These are phyloP conservation scores for Amaurobius ferox DNA, from an alignment of 2,888 invertebrate species.

Conservation along the genomic window DNA sequence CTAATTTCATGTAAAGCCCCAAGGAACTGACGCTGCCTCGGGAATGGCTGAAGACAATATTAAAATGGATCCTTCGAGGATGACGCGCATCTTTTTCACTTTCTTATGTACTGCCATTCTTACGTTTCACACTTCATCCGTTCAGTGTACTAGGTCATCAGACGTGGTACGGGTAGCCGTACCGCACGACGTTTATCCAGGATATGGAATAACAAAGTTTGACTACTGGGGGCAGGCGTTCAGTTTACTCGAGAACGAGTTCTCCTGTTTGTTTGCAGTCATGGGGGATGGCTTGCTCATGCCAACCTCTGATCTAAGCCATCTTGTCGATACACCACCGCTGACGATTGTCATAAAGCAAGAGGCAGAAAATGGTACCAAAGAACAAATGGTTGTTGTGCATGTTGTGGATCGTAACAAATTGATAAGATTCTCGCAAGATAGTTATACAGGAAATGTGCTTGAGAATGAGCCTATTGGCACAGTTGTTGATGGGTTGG, in stretches of 20 bases:
- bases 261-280: slow-evolving; percentile 90
- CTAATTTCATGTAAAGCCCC: not conserved
- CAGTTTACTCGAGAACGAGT: slow-evolving; percentile 86
- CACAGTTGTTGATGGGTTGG: slow-evolving; percentile 84
- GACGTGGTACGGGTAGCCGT: slow-evolving; percentile 67
- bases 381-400: slow-evolving; percentile 87
- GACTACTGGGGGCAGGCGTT: slow-evolving; percentile 79
- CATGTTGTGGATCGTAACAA: slow-evolving; percentile 89
- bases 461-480: slow-evolving; percentile 87
- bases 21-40: not conserved
- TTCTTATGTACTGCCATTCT: not conserved
- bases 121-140: not conserved
- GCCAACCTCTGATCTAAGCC: slow-evolving; percentile 91
- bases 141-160: not conserved
- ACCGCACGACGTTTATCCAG: slow-evolving; percentile 73
- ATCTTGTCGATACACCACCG: slow-evolving; percentile 88
- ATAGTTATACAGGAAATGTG: slow-evolving; percentile 82
- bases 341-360: slow-evolving; percentile 89
- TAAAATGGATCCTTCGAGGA: slow-evolving; percentile 15
- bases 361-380: slow-evolving; percentile 82
- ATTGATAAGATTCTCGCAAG: slow-evolving; percentile 86
- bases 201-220: slow-evolving; percentile 67
- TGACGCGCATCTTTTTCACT: not conserved
- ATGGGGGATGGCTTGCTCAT: slow-evolving; percentile 91
- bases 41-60: slow-evolving; percentile 4